Conservation (phyloP, 2,113 vertebrate genomes). For the Elgaria multicarinata region DNA sequence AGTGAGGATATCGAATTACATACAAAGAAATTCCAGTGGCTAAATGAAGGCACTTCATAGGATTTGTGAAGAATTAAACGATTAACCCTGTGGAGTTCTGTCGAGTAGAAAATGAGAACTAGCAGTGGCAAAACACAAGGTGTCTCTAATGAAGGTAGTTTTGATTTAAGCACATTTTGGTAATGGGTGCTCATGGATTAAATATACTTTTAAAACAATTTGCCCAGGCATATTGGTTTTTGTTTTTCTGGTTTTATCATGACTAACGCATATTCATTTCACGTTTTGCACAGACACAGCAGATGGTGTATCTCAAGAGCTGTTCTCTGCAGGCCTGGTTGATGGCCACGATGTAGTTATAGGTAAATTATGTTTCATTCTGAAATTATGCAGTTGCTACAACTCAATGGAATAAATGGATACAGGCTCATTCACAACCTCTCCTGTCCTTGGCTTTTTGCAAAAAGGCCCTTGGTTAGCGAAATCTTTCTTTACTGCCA, state of each 20-base stretch:
- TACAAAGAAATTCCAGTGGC: slow-evolving; percentile 19
- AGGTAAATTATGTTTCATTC: slow-evolving; percentile 87
- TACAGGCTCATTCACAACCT: slow-evolving; percentile 54
- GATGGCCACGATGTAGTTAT: slow-evolving; percentile 94
- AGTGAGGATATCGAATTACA: neutral
- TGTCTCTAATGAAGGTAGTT: slow-evolving; percentile 52
- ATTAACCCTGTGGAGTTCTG: slow-evolving; percentile 27
- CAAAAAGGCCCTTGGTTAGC: slow-evolving; percentile 34
- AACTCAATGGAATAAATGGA: slow-evolving; percentile 62
- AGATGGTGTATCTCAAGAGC: slow-evolving; percentile 98
- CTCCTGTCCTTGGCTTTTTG: slow-evolving; percentile 44
- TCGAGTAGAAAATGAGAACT: slow-evolving; percentile 54
- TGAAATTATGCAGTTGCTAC: slow-evolving; percentile 63
- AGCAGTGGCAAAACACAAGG: slow-evolving; percentile 19
- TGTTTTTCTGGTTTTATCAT: slow-evolving; percentile 39
- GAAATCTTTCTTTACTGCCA: slow-evolving; percentile 57
- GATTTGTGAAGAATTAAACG: slow-evolving; percentile 48
- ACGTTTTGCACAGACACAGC: slow-evolving; percentile 89
- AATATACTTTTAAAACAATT: slow-evolving; percentile 56
- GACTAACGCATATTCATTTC: slow-evolving; percentile 75
- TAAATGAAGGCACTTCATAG: slow-evolving; percentile 16
- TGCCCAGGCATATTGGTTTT: slow-evolving; percentile 62
- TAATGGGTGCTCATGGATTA: slow-evolving; percentile 51
- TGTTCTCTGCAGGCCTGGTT: slow-evolving; percentile 97
- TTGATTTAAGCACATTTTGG: slow-evolving; percentile 45